Evolutionary conservation across 2,113 vertebrate genomes (phyloP), one percentile per base, ranked within the genome.

Genomic region (Ctenodactylus gundi): DNA sequence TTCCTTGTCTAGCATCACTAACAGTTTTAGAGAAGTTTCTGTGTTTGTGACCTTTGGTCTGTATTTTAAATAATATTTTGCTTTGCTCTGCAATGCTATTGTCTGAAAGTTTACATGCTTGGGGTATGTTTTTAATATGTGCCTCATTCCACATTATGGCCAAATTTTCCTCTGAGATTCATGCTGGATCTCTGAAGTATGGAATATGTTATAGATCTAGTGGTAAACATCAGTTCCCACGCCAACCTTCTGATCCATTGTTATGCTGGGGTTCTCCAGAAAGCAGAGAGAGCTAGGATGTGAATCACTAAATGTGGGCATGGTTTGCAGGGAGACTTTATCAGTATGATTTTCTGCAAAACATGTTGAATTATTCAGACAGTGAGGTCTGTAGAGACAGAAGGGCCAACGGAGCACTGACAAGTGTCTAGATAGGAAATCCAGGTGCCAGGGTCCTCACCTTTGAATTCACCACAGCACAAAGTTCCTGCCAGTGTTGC

Each of bases 61-160:
- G 46, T 78, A 97, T 86, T 95, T 91, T 93, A 95, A 94, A 95
- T 91, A 97, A 91, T 89, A 77, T 84, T 90, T 91, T 85, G 82
- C 78, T 96, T 94, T 95, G n/a, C 72, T 93, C 72, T 90, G 78
- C 57, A 90, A 85, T 93, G 93, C 88, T 94, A 78, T 90, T 92
- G 64, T 97, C 95, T 96, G 81, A 72, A 77, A 76, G 58, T 88
- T 83, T 94, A 84, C 65, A 81, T 65, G 53, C 94, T 96, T 91
- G 75, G 70, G 67, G 67, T 84, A 86, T 95, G 91, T 95, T 93
- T 97, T 94, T 94, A 94, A 85, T 95, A 96, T 89, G 88, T 23
- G 46, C 39, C 78, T 95, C 92, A 90, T 95, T 91, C 31, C 78
- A 93, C 6, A 70, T 55, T 70, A 88, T 62, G 73, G 91, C 67